phyloP scores from a whole-genome alignment of 1,140 invertebrate genomes.

The Zophobas morio region DNA sequence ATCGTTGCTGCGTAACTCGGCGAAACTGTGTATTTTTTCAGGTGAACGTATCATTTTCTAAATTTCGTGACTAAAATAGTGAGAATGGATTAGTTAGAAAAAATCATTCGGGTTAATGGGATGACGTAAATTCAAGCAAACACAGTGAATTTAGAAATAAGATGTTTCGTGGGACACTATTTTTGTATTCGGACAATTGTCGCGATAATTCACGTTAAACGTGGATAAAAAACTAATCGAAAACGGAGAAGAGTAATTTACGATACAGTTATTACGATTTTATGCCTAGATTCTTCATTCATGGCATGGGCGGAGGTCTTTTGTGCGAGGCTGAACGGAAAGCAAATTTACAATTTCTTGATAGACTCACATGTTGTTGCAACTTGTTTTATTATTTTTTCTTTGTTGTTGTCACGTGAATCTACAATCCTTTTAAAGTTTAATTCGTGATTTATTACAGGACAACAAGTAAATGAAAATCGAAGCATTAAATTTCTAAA shows the following conservation, averaged over 20 bases:
- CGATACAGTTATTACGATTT: constrained; percentile 33
- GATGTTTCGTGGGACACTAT: constrained; percentile 5
- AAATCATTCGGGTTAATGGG: neutral
- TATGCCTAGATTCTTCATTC: constrained; percentile 34
- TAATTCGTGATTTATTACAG: no score
- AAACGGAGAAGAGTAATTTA: constrained; percentile 28
- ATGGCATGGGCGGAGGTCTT: constrained; percentile 8
- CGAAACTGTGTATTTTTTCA: constrained; percentile 13
- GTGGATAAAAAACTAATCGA: constrained; percentile 29
- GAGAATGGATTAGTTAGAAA: constrained; percentile 10
- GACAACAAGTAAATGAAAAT: no score
- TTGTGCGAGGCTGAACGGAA: constrained; percentile 14
- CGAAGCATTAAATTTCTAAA: no score
- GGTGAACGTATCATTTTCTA: constrained; percentile 16
- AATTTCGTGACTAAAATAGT: constrained; percentile 21
- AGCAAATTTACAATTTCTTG: constrained; percentile 2
- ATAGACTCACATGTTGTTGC: neutral
- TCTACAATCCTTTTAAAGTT: no score
- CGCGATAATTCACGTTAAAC: constrained; percentile 26
- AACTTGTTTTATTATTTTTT: neutral
- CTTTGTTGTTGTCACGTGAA: neutral
- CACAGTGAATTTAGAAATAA: constrained; percentile 4
- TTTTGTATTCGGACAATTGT: constrained; percentile 27
- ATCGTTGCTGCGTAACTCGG: neutral
- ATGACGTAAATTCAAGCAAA: constrained; percentile 2